Evolutionary conservation across 2,113 vertebrate species (phyloP), one percentile per base, ranked within the genome.

Genomic region (Pyxicephalus adspersus): DNA sequence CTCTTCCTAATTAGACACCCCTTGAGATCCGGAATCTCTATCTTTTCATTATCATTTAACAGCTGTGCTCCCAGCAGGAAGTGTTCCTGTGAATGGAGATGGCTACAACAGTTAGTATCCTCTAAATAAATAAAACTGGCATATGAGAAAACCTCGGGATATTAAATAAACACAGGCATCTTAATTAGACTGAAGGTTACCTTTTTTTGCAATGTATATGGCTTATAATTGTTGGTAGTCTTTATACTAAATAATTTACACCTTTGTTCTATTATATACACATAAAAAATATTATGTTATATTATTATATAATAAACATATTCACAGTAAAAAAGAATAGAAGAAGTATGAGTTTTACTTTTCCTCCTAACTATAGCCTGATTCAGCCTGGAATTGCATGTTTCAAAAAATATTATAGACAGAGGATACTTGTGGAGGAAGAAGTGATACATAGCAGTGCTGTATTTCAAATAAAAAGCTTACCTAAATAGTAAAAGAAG

Each of bases 11-110:
- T 89, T 86, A 90, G 83, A 87, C 29, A 64, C 74, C 90, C 61
- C 58, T 84, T 92, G 90, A 87, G 87, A 91, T 84, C 83, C 77
- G 76, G 63, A 87, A 87, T 84, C 77, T 76, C 51, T 83, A 86
- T 71, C 72, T 90, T 79, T 87, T 84, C 80, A 72, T 86, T 86
- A 83, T 78, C 80, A 77, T 84, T 86, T 84, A 90, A 87, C 90
- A 93, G 89, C 89, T 93, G 91, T 87, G 87, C 51, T 89, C 85
- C 85, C 92, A 93, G 89, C 88, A 91, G 89, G 88, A 77, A 17
- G 4, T 91, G 87, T 90, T 89, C 82, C 90, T 87, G 84, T 79
- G 89, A 90, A 91, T 74, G 83, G 89, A 90, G 90, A 89, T 87
- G 86, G 87, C 83, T 89, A 84, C 84, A 89, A 87, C 79, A 80